Evolutionary conservation across 2,113 vertebrate species (phyloP), one percentile per base, ranked within the genome.

Genomic region (Cariama cristata): DNA sequence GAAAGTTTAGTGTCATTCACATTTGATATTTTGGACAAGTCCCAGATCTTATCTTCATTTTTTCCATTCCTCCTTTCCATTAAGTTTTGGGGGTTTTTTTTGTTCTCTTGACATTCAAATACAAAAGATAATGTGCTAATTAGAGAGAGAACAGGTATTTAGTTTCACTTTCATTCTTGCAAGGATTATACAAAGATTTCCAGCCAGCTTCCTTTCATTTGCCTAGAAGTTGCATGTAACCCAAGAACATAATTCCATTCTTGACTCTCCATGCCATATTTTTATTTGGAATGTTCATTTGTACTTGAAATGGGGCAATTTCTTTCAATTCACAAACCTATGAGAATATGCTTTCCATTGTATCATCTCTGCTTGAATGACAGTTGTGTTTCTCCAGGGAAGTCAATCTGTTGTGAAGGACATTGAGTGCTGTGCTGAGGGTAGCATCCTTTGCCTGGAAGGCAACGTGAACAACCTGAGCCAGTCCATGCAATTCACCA

Each of bases 371-470:
- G 56, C 82, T 92, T 93, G 93, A 95, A 84, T 45, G 77, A 42
- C 50, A 71, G 64, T 86, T 79, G 10, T 17, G 23, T 88, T 92
- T 94, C 82, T 92, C 72, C 56, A 66, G 53, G 58, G 80, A 75
- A 75, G 89, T 38, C 87, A 74, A 79, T 91, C 92, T 96, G 84
- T 86, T 93, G 64, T 68, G 95, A 94, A 97, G 80, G 62, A 69
- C 67, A 77, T 18, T 15, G 50, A 82, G 42, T 64, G 38, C 52
- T 92, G 55, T 35, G 47, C 47, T 66, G 35, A 73, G 77, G 59
- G 63, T 58, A 85, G 21, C 58, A 82, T 92, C 64, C 72, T 94
- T 82, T 91, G 91, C 86, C 93, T 96, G 19, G 28, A 67, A 95
- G 96, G 94, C 80, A 93, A 71, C 16, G 32, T 2, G 63, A 95